phyloP scores from a whole-genome alignment of 2,888 invertebrate genomes.

The Cosmopolites sordidus region DNA sequence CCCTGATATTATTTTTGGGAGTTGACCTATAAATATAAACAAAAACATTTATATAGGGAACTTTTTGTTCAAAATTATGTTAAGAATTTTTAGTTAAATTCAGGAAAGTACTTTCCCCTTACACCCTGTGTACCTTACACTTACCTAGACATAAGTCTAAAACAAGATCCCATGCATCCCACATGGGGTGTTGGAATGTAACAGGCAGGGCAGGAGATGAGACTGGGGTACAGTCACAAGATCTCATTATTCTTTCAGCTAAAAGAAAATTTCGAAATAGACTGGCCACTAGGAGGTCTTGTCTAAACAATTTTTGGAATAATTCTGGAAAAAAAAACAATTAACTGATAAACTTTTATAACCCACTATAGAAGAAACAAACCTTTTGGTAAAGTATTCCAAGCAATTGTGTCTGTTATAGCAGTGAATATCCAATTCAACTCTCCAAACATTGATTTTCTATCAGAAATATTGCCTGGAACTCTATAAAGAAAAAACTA shows the following conservation, averaged over 20 bases:
- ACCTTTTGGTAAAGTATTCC: constrained; percentile 90
- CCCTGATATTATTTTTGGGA: constrained; percentile 69
- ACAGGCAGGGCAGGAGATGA: constrained; percentile 88
- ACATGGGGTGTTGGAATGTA: constrained; percentile 86
- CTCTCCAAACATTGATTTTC: constrained; percentile 96
- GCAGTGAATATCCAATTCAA: constrained; percentile 99
- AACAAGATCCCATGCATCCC: constrained; percentile 97
- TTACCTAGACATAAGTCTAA: constrained; percentile 78
- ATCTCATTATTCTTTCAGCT: constrained; percentile 92
- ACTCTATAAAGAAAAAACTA: constrained; percentile 58
- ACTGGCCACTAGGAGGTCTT: constrained; percentile 96
- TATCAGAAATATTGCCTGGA: constrained; percentile 90
- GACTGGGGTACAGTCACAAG: constrained; percentile 96
- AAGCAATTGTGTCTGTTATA: constrained; percentile 98
- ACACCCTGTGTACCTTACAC: no score
- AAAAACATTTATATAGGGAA: no score
- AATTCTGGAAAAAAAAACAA: constrained; percentile 58
- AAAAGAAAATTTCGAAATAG: constrained; percentile 95
- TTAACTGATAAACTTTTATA: no score
- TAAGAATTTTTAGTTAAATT: no score
- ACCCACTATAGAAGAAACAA: no score
- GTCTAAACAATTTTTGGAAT: constrained; percentile 94
- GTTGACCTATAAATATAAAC: constrained; percentile 58
- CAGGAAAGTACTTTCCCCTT: no score
- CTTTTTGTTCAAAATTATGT: no score